phyloP scores from a whole-genome alignment of 2,888 invertebrate genomes.

The Eurytoma californica region DNA sequence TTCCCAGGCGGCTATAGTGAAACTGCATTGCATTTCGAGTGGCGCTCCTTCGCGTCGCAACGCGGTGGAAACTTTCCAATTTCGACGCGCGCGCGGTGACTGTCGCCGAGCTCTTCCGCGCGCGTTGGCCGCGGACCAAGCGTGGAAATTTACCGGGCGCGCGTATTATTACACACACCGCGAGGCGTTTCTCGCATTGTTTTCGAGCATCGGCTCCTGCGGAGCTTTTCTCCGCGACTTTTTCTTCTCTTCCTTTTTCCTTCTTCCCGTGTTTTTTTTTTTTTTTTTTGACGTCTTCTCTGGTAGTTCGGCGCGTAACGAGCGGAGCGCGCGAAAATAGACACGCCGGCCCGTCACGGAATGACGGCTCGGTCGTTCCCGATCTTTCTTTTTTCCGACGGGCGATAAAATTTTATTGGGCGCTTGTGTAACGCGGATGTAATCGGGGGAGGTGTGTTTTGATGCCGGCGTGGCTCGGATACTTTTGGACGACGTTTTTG shows the following conservation, averaged over 20 bases:
- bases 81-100: conserved; percentile 41
- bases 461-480: not conserved
- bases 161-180: conserved; percentile 4
- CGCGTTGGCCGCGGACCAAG: conserved; percentile 49
- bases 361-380: too few species aligned
- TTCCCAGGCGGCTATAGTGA: not conserved
- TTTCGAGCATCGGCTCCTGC: not conserved
- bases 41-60: not conserved
- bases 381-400: not conserved
- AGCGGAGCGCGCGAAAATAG: too few species aligned
- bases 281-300: too few species aligned
- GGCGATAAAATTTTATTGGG: not conserved
- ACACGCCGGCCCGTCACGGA: too few species aligned
- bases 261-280: too few species aligned
- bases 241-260: not conserved
- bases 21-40: conserved; percentile 4
- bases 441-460: not conserved
- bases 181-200: not conserved
- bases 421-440: not conserved
- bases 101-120: conserved; percentile 4
- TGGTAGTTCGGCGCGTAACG: too few species aligned
- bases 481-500: too few species aligned
- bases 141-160: conserved; percentile 55
- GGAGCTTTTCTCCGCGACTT: not conserved
- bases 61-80: conserved; percentile 58